phyloP scores from a whole-genome alignment of 1,140 invertebrate genomes.

The Ganaspis sp. region DNA sequence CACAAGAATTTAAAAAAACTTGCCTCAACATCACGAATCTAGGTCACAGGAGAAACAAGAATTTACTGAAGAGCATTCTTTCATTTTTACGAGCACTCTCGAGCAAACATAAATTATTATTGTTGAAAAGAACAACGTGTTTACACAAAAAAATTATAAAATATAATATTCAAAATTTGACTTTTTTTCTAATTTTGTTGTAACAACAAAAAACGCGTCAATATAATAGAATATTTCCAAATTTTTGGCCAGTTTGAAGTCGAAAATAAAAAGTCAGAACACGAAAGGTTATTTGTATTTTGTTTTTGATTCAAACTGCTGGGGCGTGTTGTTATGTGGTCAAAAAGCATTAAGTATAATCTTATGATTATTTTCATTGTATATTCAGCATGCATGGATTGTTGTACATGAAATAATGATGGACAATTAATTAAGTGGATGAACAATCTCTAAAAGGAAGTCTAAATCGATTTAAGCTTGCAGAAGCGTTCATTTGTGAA shows the following conservation, averaged over 20 bases:
- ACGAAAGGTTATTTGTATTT: too few species aligned
- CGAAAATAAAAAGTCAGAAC: too few species aligned
- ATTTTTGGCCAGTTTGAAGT: too few species aligned
- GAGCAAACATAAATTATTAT: background rate
- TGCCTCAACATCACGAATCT: background rate
- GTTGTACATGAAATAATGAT: background rate
- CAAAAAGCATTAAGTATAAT: background rate
- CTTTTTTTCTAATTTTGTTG: too few species aligned
- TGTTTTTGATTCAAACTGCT: too few species aligned
- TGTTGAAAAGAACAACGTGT: background rate
- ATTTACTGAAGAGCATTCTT: slow-evolving; percentile 4
- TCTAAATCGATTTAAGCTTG: slow-evolving; percentile 3
- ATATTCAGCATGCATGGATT: background rate
- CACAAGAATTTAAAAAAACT: background rate
- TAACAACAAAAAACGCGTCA: too few species aligned
- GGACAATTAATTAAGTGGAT: background rate
- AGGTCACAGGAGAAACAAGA: background rate
- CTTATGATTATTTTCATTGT: background rate
- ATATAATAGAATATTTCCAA: too few species aligned
- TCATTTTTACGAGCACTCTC: background rate
- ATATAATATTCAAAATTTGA: too few species aligned
- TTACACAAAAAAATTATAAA: too few species aligned
- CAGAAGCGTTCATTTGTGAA: slow-evolving; percentile 14
- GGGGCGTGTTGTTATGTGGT: too few species aligned
- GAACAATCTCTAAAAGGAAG: background rate